Conservation (phyloP, 1,140 invertebrate genomes). For the Neotoxoptera formosana region DNA sequence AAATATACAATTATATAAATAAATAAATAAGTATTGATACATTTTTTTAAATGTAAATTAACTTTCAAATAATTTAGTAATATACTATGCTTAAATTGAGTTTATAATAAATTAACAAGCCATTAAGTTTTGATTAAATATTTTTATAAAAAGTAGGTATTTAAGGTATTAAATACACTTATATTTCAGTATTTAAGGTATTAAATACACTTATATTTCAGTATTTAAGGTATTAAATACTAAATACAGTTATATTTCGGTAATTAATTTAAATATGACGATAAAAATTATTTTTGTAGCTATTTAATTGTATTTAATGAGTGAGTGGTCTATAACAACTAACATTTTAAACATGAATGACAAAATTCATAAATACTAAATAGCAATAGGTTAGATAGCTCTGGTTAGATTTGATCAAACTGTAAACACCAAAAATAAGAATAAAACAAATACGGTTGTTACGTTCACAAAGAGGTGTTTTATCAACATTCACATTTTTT, state of each 20-base stretch:
- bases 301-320: no score
- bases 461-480: no score
- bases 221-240: background rate
- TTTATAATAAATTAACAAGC: background rate
- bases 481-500: no score
- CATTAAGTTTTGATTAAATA: background rate
- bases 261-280: background rate
- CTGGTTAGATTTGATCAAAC: background rate
- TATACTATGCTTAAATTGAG: background rate
- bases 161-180: background rate
- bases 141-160: background rate
- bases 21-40: background rate
- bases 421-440: background rate
- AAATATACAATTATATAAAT: background rate
- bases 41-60: background rate
- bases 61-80: background rate
- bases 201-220: no score
- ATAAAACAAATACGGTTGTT: no score
- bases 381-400: background rate
- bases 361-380: background rate
- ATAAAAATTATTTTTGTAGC: background rate
- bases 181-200: background rate
- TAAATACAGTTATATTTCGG: background rate
- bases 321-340: no score
- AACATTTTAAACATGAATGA: background rate